Evolutionary conservation across 2,797 vertebrate species (phyloP).

Genomic region (Peromyscus eremicus): DNA sequence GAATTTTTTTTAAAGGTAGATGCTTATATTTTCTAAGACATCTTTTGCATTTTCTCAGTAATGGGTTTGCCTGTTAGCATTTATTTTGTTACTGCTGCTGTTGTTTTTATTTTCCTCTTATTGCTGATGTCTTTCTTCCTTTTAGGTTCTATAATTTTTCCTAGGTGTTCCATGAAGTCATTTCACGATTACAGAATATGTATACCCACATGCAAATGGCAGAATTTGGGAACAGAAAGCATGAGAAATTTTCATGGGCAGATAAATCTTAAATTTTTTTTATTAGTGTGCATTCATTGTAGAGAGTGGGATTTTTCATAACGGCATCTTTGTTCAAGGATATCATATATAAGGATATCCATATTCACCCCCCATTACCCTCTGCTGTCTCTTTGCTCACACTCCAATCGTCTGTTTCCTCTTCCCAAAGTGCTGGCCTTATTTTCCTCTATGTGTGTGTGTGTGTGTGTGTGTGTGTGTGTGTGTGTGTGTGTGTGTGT

Average conservation of each 20-base stretch:
- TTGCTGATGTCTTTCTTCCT: background rate
- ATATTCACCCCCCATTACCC: background rate
- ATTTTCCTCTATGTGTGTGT: background rate
- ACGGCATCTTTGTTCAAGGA: background rate
- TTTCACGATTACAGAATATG: background rate
- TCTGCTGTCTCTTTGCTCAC: background rate
- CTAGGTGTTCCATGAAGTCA: background rate
- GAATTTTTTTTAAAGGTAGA: background rate
- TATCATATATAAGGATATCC: background rate
- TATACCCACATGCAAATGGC: background rate
- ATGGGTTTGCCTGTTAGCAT: background rate
- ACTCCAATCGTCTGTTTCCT: background rate
- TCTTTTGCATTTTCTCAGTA: background rate
- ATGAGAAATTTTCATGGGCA: background rate
- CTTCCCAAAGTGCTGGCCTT: background rate
- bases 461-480: background rate
- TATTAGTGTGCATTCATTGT: background rate
- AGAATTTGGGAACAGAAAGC: conserved; percentile 18
- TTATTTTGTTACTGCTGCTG: background rate
- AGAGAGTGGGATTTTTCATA: background rate
- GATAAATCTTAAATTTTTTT: background rate
- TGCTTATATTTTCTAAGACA: background rate
- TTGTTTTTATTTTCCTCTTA: background rate
- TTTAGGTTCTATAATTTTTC: conserved; percentile 21
- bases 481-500: background rate